phyloP scores from a whole-genome alignment of 2,888 invertebrate species.

The Ypsolopha scabrella region DNA sequence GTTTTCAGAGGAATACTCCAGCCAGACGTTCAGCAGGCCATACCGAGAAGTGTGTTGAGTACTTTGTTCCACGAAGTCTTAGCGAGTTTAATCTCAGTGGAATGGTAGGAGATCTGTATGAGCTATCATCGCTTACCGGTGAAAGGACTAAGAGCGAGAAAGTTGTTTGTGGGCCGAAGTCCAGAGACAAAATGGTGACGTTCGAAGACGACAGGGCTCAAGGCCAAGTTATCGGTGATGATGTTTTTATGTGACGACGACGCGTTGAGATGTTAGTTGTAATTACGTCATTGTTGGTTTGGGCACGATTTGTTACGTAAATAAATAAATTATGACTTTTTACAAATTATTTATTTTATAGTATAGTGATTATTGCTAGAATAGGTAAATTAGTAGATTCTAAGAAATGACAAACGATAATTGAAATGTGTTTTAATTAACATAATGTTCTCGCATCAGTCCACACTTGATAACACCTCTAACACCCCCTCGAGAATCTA shows the following conservation, averaged over 20 bases:
- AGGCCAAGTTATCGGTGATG: conserved; percentile 66
- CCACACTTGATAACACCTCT: no score
- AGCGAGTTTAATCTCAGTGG: conserved; percentile 85
- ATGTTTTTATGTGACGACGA: conserved; percentile 83
- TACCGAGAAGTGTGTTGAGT: conserved; percentile 78
- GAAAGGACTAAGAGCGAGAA: conserved; percentile 17
- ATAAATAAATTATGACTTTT: conserved; percentile 26
- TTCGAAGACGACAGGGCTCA: conserved; percentile 78
- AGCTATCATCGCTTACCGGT: conserved; percentile 16
- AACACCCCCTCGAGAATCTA: no score
- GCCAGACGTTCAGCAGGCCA: conserved; percentile 73
- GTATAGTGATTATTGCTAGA: not conserved
- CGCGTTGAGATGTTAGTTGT: conserved; percentile 19
- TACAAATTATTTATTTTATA: conserved; percentile 9
- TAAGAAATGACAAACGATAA: not conserved
- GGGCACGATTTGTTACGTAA: conserved; percentile 42
- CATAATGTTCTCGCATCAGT: no score
- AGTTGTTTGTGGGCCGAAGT: conserved; percentile 27
- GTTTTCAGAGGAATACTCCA: conserved; percentile 76
- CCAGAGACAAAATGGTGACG: conserved; percentile 82
- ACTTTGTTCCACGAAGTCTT: conserved; percentile 86
- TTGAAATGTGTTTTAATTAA: no score
- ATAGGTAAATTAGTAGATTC: not conserved
- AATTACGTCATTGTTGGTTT: conserved; percentile 25
- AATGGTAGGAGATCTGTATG: conserved; percentile 45